Conservation (phyloP, 2,888 invertebrate species). For the Steinernema hermaphroditum region DNA sequence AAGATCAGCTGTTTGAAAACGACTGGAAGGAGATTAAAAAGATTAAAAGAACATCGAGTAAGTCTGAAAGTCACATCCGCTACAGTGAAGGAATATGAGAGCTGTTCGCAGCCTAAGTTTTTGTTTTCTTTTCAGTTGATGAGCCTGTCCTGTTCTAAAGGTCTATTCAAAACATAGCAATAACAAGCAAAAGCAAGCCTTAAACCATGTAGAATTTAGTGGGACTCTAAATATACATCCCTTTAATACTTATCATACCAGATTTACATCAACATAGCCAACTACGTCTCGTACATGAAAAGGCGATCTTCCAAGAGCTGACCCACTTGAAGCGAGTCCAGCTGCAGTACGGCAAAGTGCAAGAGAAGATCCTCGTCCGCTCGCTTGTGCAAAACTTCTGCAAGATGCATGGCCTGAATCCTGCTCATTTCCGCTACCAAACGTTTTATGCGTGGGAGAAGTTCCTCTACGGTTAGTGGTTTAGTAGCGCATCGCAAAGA, state of each 20-base stretch:
- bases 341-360: conserved; percentile 77
- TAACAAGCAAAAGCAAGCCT: too few relatives aligned
- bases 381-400: conserved; percentile 64
- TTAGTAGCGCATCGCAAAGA: neutral
- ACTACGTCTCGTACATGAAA: conserved; percentile 57
- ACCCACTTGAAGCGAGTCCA: conserved; percentile 87
- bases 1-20: conserved; percentile 35
- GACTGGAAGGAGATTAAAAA: conserved; percentile 37
- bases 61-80: neutral
- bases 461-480: conserved; percentile 61
- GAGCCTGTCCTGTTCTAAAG: too few relatives aligned
- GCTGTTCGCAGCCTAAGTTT: neutral
- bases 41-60: conserved; percentile 31
- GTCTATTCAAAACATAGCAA: too few relatives aligned
- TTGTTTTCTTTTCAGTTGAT: neutral
- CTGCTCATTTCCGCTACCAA: conserved; percentile 56
- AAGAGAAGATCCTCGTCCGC: conserved; percentile 62
- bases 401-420: conserved; percentile 59
- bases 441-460: conserved; percentile 65
- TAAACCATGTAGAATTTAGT: too few relatives aligned
- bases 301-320: conserved; percentile 77
- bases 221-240: too few relatives aligned
- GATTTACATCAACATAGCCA: conserved; percentile 20
- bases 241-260: neutral
- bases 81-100: neutral